Evolutionary conservation across 2,888 invertebrate species (phyloP).

Genomic region (Ethmia dodecea): DNA sequence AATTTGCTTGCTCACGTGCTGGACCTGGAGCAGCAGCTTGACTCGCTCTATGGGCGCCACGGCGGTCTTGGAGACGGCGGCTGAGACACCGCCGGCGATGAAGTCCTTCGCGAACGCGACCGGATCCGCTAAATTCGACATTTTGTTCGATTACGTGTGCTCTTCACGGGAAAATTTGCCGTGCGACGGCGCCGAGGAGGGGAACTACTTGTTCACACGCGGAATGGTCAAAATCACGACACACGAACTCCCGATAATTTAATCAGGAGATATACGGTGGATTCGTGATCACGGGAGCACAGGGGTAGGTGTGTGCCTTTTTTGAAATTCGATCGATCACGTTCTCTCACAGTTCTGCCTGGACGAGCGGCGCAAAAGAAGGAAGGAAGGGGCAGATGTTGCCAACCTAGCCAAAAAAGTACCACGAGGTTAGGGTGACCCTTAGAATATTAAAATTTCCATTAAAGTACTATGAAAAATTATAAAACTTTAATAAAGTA

Average conservation of each 20-base stretch:
- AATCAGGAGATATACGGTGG: constrained; percentile 67
- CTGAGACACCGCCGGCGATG: constrained; percentile 94
- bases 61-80: constrained; percentile 96
- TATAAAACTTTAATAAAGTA: no score
- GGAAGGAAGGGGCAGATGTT: constrained; percentile 70
- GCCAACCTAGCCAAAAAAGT: constrained; percentile 56
- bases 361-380: constrained; percentile 74
- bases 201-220: constrained; percentile 55
- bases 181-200: constrained; percentile 48
- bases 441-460: no score
- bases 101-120: constrained; percentile 94
- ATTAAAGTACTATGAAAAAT: no score
- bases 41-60: constrained; percentile 98
- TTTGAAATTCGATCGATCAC: constrained; percentile 78
- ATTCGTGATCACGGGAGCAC: constrained; percentile 76
- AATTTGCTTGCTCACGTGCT: constrained; percentile 96
- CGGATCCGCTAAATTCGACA: constrained; percentile 82
- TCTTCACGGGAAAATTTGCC: constrained; percentile 52
- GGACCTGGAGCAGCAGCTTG: constrained; percentile 95
- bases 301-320: constrained; percentile 75
- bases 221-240: constrained; percentile 68
- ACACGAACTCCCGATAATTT: constrained; percentile 68
- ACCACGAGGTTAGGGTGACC: constrained; percentile 70
- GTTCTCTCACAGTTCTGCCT: constrained; percentile 71
- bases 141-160: constrained; percentile 59